Evolutionary conservation across 2,888 invertebrate species (phyloP), one percentile per base, ranked within the genome.

Genomic region (Pseudoips prasinana): DNA sequence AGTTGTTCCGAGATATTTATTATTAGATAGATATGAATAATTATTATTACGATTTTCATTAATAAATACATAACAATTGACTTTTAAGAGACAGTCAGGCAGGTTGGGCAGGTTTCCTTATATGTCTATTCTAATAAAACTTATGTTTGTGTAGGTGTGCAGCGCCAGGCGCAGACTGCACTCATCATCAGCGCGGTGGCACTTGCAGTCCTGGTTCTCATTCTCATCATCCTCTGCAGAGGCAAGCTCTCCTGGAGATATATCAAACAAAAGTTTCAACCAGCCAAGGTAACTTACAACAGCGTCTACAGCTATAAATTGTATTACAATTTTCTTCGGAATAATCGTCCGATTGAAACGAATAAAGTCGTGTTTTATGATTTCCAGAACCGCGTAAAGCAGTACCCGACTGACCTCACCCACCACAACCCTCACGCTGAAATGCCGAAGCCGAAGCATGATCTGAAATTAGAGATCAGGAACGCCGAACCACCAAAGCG

Each of bases 391-490:
- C 81, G 85, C 1, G 84, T 85, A 8, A 88, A 87, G 62, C 82
- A 81, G 51, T 83, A 80, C 34, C 85, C 87, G 1, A 64, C 64
- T 1, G 88, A 80, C 32, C 46, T 88, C 10, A 88, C 85, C 1
- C 88, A 88, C 45, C 83, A 84, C 53, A 89, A 89, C 39, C 87
- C 88, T 0, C 86, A 89, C 45, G 87, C 88, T 0, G 86, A 87
- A 44, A 62, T 83, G 64, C 70, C 85, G 2, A 86, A 83, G 40
- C 72, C 82, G 10, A 85, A 78, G 46, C 76, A 73, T 22, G 87
- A 86, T 28, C 50, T 88, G 6, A 86, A 86, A 46, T 51, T 88
- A 19, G 85, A 86, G 43, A 85, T 87, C 8, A 66, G 82, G 34
- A 82, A 84, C 43, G 75, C 85, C 6, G 85, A 84, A 20, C 82